A percentile compares a stretch with the other conserved stretches of the same genome.
Conservation (phyloP, 2,113 vertebrate genomes). For the Amblyopsis rosae region DNA sequence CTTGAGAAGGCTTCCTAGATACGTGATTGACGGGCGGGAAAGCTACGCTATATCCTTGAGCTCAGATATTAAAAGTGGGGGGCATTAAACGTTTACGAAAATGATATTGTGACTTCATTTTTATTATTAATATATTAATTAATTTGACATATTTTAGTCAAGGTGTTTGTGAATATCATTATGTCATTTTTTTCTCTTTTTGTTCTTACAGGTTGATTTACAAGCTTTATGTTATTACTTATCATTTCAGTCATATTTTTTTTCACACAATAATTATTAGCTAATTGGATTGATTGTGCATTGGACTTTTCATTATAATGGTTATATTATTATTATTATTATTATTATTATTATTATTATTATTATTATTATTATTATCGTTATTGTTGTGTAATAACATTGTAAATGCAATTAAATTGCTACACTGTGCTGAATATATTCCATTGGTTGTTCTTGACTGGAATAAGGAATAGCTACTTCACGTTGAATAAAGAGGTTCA, state of each 20-base stretch:
- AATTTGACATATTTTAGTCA: neutral
- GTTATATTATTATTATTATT: neutral
- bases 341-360: neutral
- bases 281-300: neutral
- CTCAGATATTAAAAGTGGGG: too few relatives aligned
- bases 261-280: too few relatives aligned
- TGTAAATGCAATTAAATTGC: neutral
- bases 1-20: too few relatives aligned
- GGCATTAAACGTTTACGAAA: too few relatives aligned
- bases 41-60: too few relatives aligned
- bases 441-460: neutral
- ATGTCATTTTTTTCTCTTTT: neutral
- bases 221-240: too few relatives aligned
- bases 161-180: neutral
- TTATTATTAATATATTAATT: neutral
- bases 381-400: neutral
- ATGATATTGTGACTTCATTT: too few relatives aligned
- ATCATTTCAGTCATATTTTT: too few relatives aligned
- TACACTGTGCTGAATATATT: too few relatives aligned
- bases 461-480: neutral
- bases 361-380: neutral
- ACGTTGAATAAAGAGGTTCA: neutral
- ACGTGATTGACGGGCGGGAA: too few relatives aligned
- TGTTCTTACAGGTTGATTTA: too few relatives aligned
- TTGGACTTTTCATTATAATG: neutral